Evolutionary conservation across 2,888 invertebrate species (phyloP), one percentile per base, ranked within the genome.

Genomic region (Fragum fragum): DNA sequence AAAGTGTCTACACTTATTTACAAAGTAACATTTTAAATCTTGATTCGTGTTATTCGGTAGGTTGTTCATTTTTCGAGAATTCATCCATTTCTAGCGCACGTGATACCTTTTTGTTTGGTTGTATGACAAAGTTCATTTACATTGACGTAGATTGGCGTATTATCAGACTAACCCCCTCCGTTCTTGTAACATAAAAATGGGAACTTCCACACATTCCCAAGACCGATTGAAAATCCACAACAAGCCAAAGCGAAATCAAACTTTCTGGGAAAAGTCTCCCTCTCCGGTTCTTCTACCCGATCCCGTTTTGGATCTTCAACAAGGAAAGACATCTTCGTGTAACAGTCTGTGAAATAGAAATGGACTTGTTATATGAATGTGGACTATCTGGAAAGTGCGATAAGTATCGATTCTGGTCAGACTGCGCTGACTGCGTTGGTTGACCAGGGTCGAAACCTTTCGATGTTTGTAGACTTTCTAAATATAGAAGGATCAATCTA

Each of bases 161-260:
- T n/a, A n/a, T n/a, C n/a, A n/a, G n/a, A n/a, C n/a, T n/a, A n/a
- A 57, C 57, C 57, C n/a, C 57, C 57, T 3, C 57, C 57, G n/a
- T 57, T 57, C n/a, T 57, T 57, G 23, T 57, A 57, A 57, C 57
- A 57, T 23, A 57, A 23, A 57, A 57, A 57, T 14, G 57, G 57
- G 23, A 57, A 57, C 26, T 57, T 57, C 57, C 57, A 57, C 2
- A 57, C 57, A 57, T 57, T 57, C 23, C 57, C 57, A n/a, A 57
- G 57, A 7, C 57, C 57, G 7, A 57, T 57, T 6, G 57, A 57
- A 14, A 57, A 57, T 5, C 57, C 57, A 57, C 57, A 57, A 26
- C 57, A 57, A 5, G 57, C 57, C 23, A 57, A 26, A 1, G 57
- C 57, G n/a, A 57, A 57, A 23, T 57, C 57, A 57, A 57, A 57